Evolutionary conservation across 2,888 invertebrate genomes (phyloP).

Genomic region (Danaus chrysippus): DNA sequence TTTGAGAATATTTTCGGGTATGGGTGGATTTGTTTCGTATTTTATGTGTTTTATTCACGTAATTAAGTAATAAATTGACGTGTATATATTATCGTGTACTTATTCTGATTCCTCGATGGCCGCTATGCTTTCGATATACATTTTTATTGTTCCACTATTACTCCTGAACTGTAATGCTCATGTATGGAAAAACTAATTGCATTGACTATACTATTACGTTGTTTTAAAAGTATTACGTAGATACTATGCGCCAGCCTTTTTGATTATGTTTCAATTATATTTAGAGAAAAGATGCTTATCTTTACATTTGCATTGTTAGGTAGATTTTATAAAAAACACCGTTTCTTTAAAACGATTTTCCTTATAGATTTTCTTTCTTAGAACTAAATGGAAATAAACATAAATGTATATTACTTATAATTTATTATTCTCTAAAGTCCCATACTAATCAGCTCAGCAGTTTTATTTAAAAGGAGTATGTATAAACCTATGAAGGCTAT

Average conservation of each 20-base stretch:
- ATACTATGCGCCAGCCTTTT: constrained; percentile 11
- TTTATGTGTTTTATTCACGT: constrained; percentile 48
- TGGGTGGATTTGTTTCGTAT: constrained; percentile 36
- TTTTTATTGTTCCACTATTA: constrained; percentile 28
- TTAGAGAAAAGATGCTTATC: background rate
- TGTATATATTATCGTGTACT: constrained; percentile 45
- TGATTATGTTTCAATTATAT: constrained; percentile 26
- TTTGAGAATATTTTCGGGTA: constrained; percentile 32
- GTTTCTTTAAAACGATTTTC: no score
- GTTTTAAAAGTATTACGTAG: constrained; percentile 23
- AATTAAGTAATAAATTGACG: constrained; percentile 58
- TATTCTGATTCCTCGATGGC: constrained; percentile 25
- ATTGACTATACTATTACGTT: constrained; percentile 22
- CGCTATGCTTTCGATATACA: constrained; percentile 19
- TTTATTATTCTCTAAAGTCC: background rate
- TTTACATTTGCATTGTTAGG: no score
- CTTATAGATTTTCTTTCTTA: no score
- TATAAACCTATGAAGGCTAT: no score
- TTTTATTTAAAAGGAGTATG: no score
- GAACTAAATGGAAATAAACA: background rate
- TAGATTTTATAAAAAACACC: no score
- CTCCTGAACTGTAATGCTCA: constrained; percentile 22
- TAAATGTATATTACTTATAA: background rate
- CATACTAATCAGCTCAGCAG: no score
- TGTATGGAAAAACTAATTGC: constrained; percentile 22